Evolutionary conservation across 2,113 vertebrate species (phyloP), one percentile per base, ranked within the genome.

Genomic region (Elephantulus edwardii): DNA sequence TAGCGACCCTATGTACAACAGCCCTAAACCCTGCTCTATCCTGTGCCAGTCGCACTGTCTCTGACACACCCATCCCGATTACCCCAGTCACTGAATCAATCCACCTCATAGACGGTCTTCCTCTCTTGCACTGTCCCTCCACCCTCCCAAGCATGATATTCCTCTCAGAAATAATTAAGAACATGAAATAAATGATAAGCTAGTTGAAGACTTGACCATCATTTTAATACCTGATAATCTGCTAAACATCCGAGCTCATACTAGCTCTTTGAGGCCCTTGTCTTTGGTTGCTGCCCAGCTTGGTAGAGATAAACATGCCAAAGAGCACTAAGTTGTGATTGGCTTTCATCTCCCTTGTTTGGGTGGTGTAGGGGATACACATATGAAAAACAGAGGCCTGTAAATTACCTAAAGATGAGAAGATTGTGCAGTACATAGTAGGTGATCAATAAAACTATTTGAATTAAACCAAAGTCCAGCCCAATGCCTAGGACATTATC

Each of bases 361-460:
- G 66, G 26, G 11, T 84, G 30, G 9, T 64, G 60, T 12, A 72
- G 60, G 38, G 80, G 17, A 48, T 88, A 19, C 77, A n/a, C 44
- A 33, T 26, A 13, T 54, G 52, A 89, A 76, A 80, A 75, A 24
- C 81, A 86, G 77, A 85, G 19, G 28, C 44, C 26, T 56, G 58
- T 38, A 46, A 85, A 77, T 87, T 80, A 79, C 50, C 72, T 70
- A 72, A 79, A 92, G 78, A 42, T 42, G 72, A 58, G 30, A 48
- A 86, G 52, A 80, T 72, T 48, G 17, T 42, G 24, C 28, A 66
- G 38, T 62, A 48, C 19, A 1, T 52, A 82, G 22, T 35, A 92
- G 33, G 14, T 62, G 26, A 66, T 66, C 82, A 70, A 19, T 86
- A 89, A 89, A 83, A 82, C 56, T 60, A 40, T 19, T 38, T 38